Conservation (phyloP, 2,797 vertebrate species). For the Xenopus petersii region DNA sequence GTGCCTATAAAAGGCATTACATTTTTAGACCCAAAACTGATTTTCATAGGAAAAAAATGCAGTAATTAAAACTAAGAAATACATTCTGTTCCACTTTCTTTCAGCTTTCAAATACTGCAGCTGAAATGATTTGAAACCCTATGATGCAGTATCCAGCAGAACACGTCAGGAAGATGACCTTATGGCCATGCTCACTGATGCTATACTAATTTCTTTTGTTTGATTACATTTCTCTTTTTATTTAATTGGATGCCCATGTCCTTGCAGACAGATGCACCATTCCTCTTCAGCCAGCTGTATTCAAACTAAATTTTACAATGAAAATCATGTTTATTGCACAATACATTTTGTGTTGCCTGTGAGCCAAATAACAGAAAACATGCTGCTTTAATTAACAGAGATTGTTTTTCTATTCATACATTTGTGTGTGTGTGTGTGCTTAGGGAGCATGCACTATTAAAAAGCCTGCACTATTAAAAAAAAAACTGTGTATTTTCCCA, state of each 20-base stretch:
- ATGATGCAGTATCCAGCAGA: conserved; percentile 18
- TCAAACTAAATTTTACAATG: conserved; percentile 20
- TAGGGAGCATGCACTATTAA: too few relatives aligned
- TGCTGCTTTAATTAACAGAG: too few relatives aligned
- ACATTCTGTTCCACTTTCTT: not conserved
- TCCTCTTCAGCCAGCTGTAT: conserved; percentile 13
- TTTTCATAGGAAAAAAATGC: too few relatives aligned
- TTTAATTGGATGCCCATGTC: conserved; percentile 41
- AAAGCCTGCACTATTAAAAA: too few relatives aligned
- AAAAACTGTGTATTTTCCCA: too few relatives aligned
- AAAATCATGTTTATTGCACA: conserved; percentile 13
- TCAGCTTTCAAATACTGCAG: conserved; percentile 13
- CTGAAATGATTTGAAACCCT: conserved; percentile 15
- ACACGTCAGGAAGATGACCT: conserved; percentile 28
- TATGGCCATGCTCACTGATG: conserved; percentile 21
- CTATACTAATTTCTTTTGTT: conserved; percentile 36
- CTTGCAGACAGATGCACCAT: conserved; percentile 28
- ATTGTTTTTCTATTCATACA: too few relatives aligned
- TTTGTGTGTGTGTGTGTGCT: too few relatives aligned
- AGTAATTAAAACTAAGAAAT: not conserved
- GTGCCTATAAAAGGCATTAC: too few relatives aligned
- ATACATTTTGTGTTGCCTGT: not conserved
- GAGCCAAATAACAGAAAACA: too few relatives aligned
- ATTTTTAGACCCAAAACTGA: too few relatives aligned
- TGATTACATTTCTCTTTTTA: conserved; percentile 35